phyloP scores from a whole-genome alignment of 2,113 vertebrate genomes.

The Corynorhinus townsendii region DNA sequence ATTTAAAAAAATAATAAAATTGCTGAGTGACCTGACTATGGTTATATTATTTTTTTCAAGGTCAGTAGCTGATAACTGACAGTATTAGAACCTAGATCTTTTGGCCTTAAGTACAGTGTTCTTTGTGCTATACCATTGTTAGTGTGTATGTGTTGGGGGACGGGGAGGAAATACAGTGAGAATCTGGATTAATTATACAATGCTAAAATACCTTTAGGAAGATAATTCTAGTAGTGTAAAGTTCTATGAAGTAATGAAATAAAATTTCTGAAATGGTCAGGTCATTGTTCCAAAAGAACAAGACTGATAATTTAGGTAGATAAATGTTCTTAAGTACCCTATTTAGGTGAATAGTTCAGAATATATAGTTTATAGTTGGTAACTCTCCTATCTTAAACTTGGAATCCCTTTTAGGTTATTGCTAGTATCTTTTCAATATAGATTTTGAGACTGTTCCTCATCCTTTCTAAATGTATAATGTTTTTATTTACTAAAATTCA shows the following conservation, averaged over 20 bases:
- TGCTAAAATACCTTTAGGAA: conserved; percentile 2
- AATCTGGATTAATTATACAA: background rate
- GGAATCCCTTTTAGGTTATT: background rate
- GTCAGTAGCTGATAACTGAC: background rate
- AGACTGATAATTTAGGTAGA: background rate
- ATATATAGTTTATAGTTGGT: background rate
- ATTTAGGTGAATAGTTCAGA: background rate
- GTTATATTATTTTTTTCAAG: background rate
- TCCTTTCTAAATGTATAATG: background rate
- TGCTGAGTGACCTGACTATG: background rate
- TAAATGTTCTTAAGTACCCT: background rate
- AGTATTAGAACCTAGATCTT: background rate
- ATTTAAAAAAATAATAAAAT: background rate
- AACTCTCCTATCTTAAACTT: background rate
- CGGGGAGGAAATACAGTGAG: background rate
- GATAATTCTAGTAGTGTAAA: background rate
- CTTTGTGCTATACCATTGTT: background rate
- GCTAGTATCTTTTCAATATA: background rate
- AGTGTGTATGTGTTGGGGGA: too few species aligned
- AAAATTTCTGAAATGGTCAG: conserved; percentile 3
- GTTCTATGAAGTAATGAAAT: conserved; percentile 24
- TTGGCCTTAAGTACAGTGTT: background rate
- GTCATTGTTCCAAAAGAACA: background rate
- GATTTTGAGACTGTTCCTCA: conserved; percentile 18
- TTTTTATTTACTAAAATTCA: conserved; percentile 19